Percentiles rank a stretch among this genome's conserved stretches.
These are phyloP conservation scores for Morbakka virulenta DNA, from an alignment of 30 jellyfish, hydroid and myxozoan genomes.

Conservation along the genomic window DNA sequence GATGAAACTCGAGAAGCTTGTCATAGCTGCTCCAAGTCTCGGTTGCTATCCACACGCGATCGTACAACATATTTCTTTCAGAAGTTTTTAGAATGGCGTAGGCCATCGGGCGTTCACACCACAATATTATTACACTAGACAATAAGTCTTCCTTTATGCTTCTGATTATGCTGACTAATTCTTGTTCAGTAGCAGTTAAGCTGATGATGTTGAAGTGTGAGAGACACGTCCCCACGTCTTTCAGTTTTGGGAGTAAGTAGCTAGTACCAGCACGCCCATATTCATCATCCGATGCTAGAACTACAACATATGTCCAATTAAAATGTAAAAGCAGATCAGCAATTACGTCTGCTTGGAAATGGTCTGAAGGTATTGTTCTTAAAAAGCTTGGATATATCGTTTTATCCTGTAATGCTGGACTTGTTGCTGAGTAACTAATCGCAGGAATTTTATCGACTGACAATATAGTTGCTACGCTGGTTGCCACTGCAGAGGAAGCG, in stretches of 20 bases:
- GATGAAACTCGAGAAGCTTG: conserved; percentile 17
- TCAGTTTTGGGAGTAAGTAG: conserved; percentile 39
- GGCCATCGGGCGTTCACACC: conserved; percentile 66
- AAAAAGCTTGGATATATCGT: conserved; percentile 63
- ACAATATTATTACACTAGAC: conserved; percentile 45
- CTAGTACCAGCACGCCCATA: conserved; percentile 82
- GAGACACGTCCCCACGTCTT: conserved; percentile 37
- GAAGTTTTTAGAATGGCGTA: conserved; percentile 37
- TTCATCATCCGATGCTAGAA: conserved; percentile 76
- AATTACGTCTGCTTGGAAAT: conserved; percentile 58
- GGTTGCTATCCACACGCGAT: conserved; percentile 68
- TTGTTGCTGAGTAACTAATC: conserved; percentile 85
- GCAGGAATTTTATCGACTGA: conserved; percentile 67
- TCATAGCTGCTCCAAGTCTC: conserved; percentile 63
- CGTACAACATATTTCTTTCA: neutral
- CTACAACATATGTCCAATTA: conserved; percentile 80
- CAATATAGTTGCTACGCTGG: conserved; percentile 38
- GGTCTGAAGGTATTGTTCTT: conserved; percentile 91
- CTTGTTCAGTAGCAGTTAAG: neutral
- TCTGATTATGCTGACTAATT: neutral
- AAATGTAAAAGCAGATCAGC: conserved; percentile 56
- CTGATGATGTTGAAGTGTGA: conserved; percentile 16
- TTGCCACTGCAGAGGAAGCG: conserved; percentile 72
- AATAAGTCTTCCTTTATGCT: neutral
- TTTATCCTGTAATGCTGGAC: conserved; percentile 50